A percentile compares a stretch with the other conserved stretches of the same genome.
phyloP scores from a whole-genome alignment of 2,113 vertebrate species.

The Litocranius walleri region DNA sequence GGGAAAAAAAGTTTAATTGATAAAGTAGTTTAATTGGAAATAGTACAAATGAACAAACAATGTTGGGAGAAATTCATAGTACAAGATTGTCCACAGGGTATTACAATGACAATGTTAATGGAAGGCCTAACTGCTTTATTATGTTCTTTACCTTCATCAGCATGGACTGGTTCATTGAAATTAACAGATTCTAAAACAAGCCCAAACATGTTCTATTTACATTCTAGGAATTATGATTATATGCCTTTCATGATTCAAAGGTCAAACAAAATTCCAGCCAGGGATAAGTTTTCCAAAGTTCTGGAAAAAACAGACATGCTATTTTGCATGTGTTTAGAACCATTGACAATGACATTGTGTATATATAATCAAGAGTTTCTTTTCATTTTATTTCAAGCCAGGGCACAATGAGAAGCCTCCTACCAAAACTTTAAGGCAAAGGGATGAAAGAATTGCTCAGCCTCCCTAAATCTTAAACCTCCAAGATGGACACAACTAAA shows the following conservation, averaged over 20 bases:
- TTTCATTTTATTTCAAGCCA: not conserved
- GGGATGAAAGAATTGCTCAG: not conserved
- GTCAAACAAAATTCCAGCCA: slow-evolving; percentile 40
- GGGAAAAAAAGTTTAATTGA: not conserved
- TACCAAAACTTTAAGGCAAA: slow-evolving; percentile 20
- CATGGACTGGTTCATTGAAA: not conserved
- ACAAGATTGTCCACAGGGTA: not conserved
- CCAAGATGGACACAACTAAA: not conserved
- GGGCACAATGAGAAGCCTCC: not conserved
- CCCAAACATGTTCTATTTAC: not conserved
- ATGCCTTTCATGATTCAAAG: not conserved
- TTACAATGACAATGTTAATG: not conserved
- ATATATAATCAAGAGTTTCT: not conserved
- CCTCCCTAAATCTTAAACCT: not conserved
- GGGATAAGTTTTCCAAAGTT: not conserved
- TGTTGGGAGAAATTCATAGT: not conserved
- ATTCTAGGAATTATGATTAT: not conserved
- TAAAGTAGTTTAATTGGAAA: not conserved
- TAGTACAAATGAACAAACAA: not conserved
- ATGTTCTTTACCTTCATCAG: not conserved
- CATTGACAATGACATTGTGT: not conserved
- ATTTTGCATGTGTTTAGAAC: not conserved
- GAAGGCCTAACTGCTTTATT: not conserved
- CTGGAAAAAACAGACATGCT: not conserved
- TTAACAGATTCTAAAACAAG: slow-evolving; percentile 11